Evolutionary conservation across 1,140 invertebrate species (phyloP).

Genomic region (Megalopta genalis): DNA sequence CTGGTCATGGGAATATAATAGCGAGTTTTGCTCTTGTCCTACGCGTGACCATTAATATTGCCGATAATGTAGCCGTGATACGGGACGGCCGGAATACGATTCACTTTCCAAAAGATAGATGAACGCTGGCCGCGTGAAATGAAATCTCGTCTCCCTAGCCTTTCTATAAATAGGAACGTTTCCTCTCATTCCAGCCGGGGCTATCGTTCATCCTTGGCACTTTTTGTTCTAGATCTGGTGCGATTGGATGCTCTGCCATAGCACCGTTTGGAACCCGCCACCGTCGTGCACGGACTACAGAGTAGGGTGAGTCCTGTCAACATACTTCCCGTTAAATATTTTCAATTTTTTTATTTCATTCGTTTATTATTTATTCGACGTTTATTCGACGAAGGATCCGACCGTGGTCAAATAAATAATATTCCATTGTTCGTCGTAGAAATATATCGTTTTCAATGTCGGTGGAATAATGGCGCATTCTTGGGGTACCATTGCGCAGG

Average conservation of each 20-base stretch:
- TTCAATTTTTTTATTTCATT: background rate
- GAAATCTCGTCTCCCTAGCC: constrained; percentile 26
- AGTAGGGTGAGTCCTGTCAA: constrained; percentile 87
- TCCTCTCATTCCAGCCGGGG: background rate
- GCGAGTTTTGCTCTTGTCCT: constrained; percentile 39
- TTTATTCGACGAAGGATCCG: background rate
- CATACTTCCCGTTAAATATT: background rate
- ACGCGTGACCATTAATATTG: constrained; percentile 67
- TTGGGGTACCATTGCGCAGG: too few species aligned
- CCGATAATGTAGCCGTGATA: constrained; percentile 61
- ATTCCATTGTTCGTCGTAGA: too few species aligned
- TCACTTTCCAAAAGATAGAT: constrained; percentile 58
- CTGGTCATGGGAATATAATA: constrained; percentile 55
- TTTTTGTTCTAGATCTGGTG: constrained; percentile 86
- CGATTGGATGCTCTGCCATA: constrained; percentile 94
- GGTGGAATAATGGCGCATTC: too few species aligned
- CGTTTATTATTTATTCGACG: too few species aligned
- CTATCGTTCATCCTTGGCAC: background rate
- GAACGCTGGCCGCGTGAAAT: constrained; percentile 25
- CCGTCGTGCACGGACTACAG: constrained; percentile 89
- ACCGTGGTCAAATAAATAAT: too few species aligned
- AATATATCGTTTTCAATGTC: too few species aligned
- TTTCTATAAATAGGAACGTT: constrained; percentile 55
- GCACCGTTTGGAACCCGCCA: constrained; percentile 91
- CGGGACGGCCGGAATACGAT: constrained; percentile 49